A percentile compares a stretch with the other conserved stretches of the same genome.
These are phyloP conservation scores for Colius striatus DNA, from an alignment of 2,113 vertebrate species.

Conservation along the genomic window DNA sequence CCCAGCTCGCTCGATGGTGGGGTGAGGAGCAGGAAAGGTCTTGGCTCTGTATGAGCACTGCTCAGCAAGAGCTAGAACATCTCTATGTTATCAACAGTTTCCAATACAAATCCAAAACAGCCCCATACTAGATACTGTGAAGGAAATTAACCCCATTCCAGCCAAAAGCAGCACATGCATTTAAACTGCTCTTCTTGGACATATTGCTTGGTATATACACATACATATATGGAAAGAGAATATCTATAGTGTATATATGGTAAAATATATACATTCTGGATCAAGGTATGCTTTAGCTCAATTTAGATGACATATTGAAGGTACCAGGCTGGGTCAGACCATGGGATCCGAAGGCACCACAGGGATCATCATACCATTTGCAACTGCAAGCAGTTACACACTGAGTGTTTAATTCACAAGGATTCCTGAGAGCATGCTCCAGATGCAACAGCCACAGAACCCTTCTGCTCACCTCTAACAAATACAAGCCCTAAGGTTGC, in stretches of 20 bases:
- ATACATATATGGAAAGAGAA: background rate
- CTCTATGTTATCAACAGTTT: too few species aligned
- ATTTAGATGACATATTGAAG: background rate
- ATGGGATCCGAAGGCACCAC: background rate
- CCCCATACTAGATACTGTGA: too few species aligned
- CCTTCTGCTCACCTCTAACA: background rate
- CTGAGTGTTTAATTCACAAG: background rate
- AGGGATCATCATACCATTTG: background rate
- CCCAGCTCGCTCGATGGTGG: too few species aligned
- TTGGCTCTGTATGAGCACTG: too few species aligned
- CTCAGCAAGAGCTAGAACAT: too few species aligned
- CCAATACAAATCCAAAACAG: too few species aligned
- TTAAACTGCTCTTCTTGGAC: background rate
- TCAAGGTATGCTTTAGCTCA: background rate
- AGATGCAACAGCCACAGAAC: background rate
- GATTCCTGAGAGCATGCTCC: background rate
- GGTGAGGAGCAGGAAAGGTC: too few species aligned
- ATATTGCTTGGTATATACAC: background rate
- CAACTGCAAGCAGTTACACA: background rate
- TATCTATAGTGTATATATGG: background rate
- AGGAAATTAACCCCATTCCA: too few species aligned
- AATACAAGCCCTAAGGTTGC: background rate
- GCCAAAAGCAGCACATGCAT: background rate
- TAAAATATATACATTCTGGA: background rate
- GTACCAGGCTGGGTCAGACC: background rate